These are phyloP conservation scores for Cotesia vestalis DNA, from an alignment of 1,140 invertebrate genomes.

Conservation along the genomic window DNA sequence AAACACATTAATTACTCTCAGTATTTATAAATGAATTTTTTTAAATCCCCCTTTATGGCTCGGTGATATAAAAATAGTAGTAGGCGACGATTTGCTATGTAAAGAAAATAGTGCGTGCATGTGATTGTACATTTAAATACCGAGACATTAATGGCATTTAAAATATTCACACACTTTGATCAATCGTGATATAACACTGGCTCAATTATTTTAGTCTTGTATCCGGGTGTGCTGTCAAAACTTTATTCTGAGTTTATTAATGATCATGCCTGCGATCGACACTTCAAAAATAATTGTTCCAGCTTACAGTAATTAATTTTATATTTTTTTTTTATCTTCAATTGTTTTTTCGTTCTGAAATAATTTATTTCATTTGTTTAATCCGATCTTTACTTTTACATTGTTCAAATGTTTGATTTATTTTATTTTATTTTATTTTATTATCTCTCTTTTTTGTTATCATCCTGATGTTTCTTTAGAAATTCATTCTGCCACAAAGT, in stretches of 20 bases:
- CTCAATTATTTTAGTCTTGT: conserved; percentile 21
- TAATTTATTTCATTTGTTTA: conserved; percentile 2
- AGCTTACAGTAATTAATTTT: conserved; percentile 6
- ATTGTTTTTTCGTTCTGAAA: conserved; percentile 25
- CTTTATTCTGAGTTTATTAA: conserved; percentile 11
- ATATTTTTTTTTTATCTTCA: background rate
- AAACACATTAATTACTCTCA: no score
- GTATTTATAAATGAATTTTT: no score
- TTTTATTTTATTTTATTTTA: conserved; percentile 6
- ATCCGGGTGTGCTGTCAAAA: conserved; percentile 15
- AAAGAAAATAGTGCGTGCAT: conserved; percentile 3
- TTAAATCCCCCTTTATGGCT: no score
- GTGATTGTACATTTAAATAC: conserved; percentile 3
- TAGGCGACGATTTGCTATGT: conserved; percentile 18
- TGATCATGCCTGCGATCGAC: conserved; percentile 30
- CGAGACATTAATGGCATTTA: conserved; percentile 31
- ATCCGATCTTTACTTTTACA: background rate
- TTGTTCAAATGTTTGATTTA: background rate
- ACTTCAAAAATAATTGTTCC: conserved; percentile 29
- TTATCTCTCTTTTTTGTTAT: background rate
- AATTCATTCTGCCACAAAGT: background rate
- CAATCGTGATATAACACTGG: conserved; percentile 1
- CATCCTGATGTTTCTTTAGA: background rate
- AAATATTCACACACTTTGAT: background rate
- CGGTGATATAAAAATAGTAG: background rate